phyloP scores from a whole-genome alignment of 2,888 invertebrate species.

The Xylophagus ater region DNA sequence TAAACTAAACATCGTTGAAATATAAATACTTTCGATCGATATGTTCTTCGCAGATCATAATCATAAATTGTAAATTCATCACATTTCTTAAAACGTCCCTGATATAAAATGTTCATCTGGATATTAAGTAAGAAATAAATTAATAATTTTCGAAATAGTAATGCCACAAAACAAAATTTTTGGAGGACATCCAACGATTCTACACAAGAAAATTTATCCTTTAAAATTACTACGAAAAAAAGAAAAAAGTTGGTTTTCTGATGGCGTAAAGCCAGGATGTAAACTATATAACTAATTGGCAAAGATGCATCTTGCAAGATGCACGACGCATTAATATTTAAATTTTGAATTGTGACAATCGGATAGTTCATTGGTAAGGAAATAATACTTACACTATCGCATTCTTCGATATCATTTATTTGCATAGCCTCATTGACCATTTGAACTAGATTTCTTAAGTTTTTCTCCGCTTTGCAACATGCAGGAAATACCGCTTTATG shows the following conservation, averaged over 20 bases:
- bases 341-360: background rate
- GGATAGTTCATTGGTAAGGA: background rate
- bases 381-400: slow-evolving; percentile 27
- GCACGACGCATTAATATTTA: background rate
- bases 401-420: slow-evolving; percentile 36
- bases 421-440: slow-evolving; percentile 37
- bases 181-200: no score
- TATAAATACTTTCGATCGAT: slow-evolving; percentile 34
- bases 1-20: slow-evolving; percentile 38
- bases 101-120: slow-evolving; percentile 35
- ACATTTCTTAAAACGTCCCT: slow-evolving; percentile 37
- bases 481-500: slow-evolving; percentile 35
- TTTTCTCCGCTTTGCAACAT: slow-evolving; percentile 36
- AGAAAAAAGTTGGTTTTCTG: no score
- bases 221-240: no score
- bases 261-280: no score
- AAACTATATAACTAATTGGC: background rate
- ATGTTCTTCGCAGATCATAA: slow-evolving; percentile 29
- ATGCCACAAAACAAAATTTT: background rate
- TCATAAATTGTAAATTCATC: slow-evolving; percentile 34
- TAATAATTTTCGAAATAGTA: background rate
- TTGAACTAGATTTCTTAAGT: slow-evolving; percentile 30
- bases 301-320: background rate
- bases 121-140: slow-evolving; percentile 6
- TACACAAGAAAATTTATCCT: no score